Conservation (phyloP, 30 jellyfish, hydroid and myxozoan genomes). For the Chrysaora quinquecirrha region DNA sequence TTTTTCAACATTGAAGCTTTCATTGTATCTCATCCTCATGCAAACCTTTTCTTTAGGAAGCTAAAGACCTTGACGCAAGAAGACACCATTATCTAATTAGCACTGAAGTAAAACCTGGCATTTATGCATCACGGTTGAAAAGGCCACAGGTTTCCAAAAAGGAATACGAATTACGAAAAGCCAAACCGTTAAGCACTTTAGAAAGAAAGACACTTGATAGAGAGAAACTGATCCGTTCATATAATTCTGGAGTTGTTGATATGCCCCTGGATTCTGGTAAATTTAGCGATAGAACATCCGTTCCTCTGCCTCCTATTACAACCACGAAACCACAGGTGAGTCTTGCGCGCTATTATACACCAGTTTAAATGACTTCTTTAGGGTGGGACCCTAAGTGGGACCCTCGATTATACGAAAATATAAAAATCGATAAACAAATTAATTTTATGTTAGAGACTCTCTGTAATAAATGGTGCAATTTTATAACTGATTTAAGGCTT, state of each 20-base stretch:
- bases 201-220: constrained; percentile 61
- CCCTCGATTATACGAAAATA: too few species aligned
- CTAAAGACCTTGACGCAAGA: constrained; percentile 49
- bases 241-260: constrained; percentile 71
- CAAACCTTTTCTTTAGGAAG: too few species aligned
- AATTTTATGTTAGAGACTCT: too few species aligned
- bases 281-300: background rate
- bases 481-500: too few species aligned
- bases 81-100: constrained; percentile 80
- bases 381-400: too few species aligned
- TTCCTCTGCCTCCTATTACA: constrained; percentile 65
- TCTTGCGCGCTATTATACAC: too few species aligned
- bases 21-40: too few species aligned
- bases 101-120: constrained; percentile 76
- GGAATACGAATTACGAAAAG: constrained; percentile 63
- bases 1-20: too few species aligned
- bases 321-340: constrained; percentile 56
- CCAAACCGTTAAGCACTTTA: constrained; percentile 70
- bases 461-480: too few species aligned
- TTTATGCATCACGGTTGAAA: constrained; percentile 67
- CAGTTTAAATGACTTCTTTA: too few species aligned
- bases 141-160: constrained; percentile 38
- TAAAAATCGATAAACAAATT: too few species aligned
- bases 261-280: constrained; percentile 19
- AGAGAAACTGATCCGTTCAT: constrained; percentile 38